phyloP scores from a whole-genome alignment of 2,113 vertebrate species.

The Hemibagrus wyckioides region DNA sequence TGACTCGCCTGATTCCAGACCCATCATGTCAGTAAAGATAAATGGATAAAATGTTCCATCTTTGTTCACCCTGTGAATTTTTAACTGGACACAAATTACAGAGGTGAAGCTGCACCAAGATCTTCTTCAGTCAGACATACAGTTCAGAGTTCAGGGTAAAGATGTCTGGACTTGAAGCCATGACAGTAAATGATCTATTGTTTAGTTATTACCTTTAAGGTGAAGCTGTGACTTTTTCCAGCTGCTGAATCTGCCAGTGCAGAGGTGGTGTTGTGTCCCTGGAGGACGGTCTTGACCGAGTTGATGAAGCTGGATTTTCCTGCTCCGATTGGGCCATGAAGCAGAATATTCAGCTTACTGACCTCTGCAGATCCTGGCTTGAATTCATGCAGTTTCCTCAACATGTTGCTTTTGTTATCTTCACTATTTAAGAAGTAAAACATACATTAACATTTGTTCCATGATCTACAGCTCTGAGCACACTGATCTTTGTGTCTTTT shows the following conservation, averaged over 20 bases:
- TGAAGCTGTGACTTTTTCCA: background rate
- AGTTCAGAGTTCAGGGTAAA: background rate
- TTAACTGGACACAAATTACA: slow-evolving; percentile 13
- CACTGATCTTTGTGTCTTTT: background rate
- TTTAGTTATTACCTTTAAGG: background rate
- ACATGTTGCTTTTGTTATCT: background rate
- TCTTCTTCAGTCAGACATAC: background rate
- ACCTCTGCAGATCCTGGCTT: background rate
- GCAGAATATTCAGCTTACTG: background rate
- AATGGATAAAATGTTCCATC: slow-evolving; percentile 26
- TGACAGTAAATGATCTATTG: background rate
- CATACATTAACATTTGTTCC: background rate
- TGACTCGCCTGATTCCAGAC: background rate
- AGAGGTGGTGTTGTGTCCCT: background rate
- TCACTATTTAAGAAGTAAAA: slow-evolving; percentile 15
- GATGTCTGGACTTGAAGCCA: background rate
- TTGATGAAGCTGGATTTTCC: slow-evolving; percentile 25
- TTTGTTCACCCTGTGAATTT: slow-evolving; percentile 29
- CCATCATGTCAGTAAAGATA: slow-evolving; percentile 34
- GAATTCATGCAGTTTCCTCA: background rate
- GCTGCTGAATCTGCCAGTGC: background rate
- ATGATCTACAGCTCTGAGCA: background rate
- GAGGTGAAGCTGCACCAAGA: background rate
- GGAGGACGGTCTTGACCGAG: background rate
- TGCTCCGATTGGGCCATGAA: slow-evolving; percentile 16